Conservation (phyloP, 2,113 vertebrate genomes). For the Epinephelus lanceolatus region DNA sequence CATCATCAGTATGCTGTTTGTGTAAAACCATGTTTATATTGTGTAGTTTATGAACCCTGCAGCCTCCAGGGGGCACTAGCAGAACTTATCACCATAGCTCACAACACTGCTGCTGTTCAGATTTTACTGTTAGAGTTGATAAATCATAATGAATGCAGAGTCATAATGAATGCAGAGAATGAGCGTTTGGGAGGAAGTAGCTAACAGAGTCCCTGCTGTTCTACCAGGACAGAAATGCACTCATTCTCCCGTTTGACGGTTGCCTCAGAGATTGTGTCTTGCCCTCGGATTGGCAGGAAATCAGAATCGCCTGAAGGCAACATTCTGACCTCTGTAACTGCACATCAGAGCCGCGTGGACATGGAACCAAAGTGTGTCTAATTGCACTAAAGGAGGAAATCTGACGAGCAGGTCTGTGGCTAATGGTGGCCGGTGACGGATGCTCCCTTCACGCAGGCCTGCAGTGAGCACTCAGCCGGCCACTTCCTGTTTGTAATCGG, state of each 20-base stretch:
- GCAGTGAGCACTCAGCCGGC: slow-evolving; percentile 42
- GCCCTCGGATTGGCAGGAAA: slow-evolving; percentile 52
- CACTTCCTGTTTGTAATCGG: slow-evolving; percentile 63
- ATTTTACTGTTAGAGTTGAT: background rate
- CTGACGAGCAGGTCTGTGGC: slow-evolving; percentile 49
- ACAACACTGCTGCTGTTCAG: background rate
- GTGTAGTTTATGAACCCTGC: background rate
- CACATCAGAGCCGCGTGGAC: slow-evolving; percentile 49
- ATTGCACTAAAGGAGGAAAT: slow-evolving; percentile 62
- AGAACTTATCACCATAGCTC: background rate
- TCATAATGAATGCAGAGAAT: background rate
- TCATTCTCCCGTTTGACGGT: slow-evolving; percentile 2
- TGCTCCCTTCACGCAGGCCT: slow-evolving; percentile 30
- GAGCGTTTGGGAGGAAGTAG: background rate
- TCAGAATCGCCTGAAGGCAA: slow-evolving; percentile 55
- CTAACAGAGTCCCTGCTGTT: slow-evolving; percentile 54
- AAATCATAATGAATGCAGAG: background rate
- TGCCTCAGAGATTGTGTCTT: slow-evolving; percentile 22
- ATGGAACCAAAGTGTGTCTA: slow-evolving; percentile 60
- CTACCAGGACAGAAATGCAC: slow-evolving; percentile 17
- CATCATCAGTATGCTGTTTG: background rate
- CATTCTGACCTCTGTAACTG: slow-evolving; percentile 46
- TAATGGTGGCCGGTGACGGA: slow-evolving; percentile 60
- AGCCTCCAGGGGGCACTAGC: background rate
- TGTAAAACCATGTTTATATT: background rate